Percentiles rank a stretch among this genome's conserved stretches.
These are phyloP conservation scores for Brachionus rubens DNA, from an alignment of 1,140 invertebrate species.

Conservation along the genomic window DNA sequence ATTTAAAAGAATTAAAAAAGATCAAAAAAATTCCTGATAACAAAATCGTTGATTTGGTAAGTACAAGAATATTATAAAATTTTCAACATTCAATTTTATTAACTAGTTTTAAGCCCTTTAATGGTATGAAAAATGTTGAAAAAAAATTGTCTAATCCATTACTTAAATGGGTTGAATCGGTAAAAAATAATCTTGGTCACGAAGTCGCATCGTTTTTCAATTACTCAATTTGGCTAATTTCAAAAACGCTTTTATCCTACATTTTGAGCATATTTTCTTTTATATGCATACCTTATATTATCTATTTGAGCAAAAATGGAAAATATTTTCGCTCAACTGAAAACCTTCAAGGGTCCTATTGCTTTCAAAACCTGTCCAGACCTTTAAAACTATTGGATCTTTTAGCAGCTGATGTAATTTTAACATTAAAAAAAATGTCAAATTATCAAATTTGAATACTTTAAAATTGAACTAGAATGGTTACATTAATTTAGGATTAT, in stretches of 20 bases:
- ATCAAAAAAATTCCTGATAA: too few relatives aligned
- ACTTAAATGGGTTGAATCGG: too few relatives aligned
- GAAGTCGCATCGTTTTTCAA: slow-evolving; percentile 1
- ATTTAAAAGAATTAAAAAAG: too few relatives aligned
- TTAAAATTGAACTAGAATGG: not conserved
- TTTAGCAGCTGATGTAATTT: not conserved
- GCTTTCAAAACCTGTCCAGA: not conserved
- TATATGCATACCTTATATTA: slow-evolving; percentile 10
- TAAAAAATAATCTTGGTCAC: not conserved
- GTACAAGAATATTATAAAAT: not conserved
- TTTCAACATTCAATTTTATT: too few relatives aligned
- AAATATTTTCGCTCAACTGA: not conserved
- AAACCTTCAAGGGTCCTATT: not conserved
- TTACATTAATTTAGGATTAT: not conserved
- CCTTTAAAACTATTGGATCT: not conserved
- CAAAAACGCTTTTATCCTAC: not conserved
- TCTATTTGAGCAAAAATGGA: not conserved
- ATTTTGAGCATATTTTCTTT: not conserved
- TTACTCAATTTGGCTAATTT: not conserved
- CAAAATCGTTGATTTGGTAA: too few relatives aligned
- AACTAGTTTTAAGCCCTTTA: not conserved
- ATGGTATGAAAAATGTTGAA: not conserved
- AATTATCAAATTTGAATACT: not conserved
- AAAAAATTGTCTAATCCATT: slow-evolving; percentile 19
- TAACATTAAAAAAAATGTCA: not conserved